phyloP scores from a whole-genome alignment of 2,888 invertebrate genomes.

The Craniophora ligustri region DNA sequence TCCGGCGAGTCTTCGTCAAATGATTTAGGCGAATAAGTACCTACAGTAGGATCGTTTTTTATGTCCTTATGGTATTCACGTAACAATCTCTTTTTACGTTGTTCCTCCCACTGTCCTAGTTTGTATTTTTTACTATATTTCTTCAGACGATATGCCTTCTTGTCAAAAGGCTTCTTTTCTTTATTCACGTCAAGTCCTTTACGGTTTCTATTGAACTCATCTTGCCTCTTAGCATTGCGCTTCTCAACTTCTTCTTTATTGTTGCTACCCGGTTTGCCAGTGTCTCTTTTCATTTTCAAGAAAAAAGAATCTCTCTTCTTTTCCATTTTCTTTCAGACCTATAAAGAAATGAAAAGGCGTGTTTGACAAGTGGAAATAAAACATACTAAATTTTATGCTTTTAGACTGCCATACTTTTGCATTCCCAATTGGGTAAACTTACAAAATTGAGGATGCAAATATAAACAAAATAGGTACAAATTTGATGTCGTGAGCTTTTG shows the following conservation, averaged over 20 bases:
- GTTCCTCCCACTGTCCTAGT: conserved; percentile 91
- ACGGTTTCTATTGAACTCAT: conserved; percentile 71
- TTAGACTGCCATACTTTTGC: conserved; percentile 35
- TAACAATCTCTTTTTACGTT: conserved; percentile 88
- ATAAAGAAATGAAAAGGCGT: conserved; percentile 86
- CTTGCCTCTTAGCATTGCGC: conserved; percentile 60
- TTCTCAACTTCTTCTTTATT: conserved; percentile 39
- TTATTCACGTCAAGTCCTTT: conserved; percentile 43
- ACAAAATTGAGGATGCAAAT: conserved; percentile 5
- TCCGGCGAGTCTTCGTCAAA: conserved; percentile 84
- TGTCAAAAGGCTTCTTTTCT: conserved; percentile 90
- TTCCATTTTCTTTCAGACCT: conserved; percentile 81
- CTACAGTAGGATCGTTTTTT: conserved; percentile 78
- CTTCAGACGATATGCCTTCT: conserved; percentile 90
- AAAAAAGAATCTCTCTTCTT: conserved; percentile 76
- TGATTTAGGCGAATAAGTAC: conserved; percentile 82
- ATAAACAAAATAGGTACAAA: not conserved
- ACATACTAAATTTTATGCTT: conserved; percentile 22
- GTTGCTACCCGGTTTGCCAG: conserved; percentile 24
- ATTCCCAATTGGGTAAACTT: too few species aligned
- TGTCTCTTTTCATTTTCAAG: conserved; percentile 66
- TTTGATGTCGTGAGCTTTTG: not conserved
- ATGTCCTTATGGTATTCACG: conserved; percentile 88
- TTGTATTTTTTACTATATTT: conserved; percentile 92
- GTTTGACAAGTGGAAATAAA: conserved; percentile 70